These are phyloP conservation scores for Anolis apletophallus DNA, from an alignment of 2,797 vertebrate genomes.

Conservation along the genomic window DNA sequence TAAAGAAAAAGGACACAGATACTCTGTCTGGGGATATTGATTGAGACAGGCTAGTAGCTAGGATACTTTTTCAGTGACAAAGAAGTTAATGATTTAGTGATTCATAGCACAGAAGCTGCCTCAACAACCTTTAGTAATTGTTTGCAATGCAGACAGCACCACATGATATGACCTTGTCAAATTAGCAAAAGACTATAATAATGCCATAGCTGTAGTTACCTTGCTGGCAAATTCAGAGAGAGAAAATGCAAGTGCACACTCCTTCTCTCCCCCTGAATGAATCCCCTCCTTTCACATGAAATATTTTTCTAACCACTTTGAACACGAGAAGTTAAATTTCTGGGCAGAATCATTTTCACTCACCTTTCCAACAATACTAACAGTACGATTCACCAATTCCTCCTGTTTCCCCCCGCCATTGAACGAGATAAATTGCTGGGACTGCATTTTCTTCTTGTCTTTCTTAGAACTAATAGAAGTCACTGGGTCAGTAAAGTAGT, in stretches of 20 bases:
- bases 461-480: not conserved
- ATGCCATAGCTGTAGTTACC: slow-evolving; percentile 44
- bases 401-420: not conserved
- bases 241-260: not conserved
- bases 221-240: slow-evolving; percentile 1
- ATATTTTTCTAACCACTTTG: slow-evolving; percentile 18
- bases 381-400: not conserved
- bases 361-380: slow-evolving; percentile 11
- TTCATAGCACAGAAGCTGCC: slow-evolving; percentile 67
- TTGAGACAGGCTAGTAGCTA: slow-evolving; percentile 73
- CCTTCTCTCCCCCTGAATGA: not conserved
- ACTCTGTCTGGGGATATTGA: slow-evolving; percentile 74
- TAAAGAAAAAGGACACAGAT: slow-evolving; percentile 68
- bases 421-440: not conserved
- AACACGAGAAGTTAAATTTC: not conserved
- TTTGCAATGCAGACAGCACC: slow-evolving; percentile 65
- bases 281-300: slow-evolving; percentile 27
- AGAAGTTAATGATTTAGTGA: slow-evolving; percentile 79
- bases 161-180: slow-evolving; percentile 71
- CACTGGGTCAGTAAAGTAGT: not conserved
- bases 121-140: slow-evolving; percentile 70
- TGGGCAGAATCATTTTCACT: not conserved
- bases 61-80: slow-evolving; percentile 69
- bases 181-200: slow-evolving; percentile 67
- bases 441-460: not conserved